Base-by-base conservation (phyloP, 1,140 invertebrate species). In the Aricia agestis region DNA sequence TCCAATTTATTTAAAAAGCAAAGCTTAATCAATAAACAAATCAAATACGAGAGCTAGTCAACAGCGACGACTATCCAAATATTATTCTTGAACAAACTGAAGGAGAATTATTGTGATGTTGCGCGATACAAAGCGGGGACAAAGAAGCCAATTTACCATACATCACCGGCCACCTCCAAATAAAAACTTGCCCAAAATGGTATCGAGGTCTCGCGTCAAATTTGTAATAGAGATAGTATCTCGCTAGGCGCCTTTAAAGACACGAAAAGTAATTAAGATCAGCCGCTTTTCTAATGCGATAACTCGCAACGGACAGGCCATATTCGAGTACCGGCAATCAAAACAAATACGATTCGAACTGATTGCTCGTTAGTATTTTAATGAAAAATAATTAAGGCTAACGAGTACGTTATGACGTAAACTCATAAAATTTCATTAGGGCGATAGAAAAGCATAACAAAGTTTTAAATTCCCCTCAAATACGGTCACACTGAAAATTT, bases 241-340 rank as follows among this genome's bases (percentile, higher is more conserved):
- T 76, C 72, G 70, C 84, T 83, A 91, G 89, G 85, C 84, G 85
- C 86, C 88, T 88, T 91, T 82, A 85, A 87, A 91, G 83, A 88
- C 82, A 83, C 89, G 85, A 90, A 90, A 91, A 91, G 87, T 89
- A 91, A 91, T 91, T 91, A 91, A 90, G 89, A 91, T 91, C 87
- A 84, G 84, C 80, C 80, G 87, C 84, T 89, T 89, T 91, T 86
- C 87, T 87, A 86, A 81, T 80, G 82, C 85, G 89, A 91, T 91
- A 91, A 90, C 83, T 85, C 78, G 78, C 76, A 72, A 73, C 79
- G 78, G 85, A 87, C 85, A 76, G 72, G 82, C 78, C 78, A 76
- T 84, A 79, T 87, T 86, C 88, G 79, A 89, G 82, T 88, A 85
- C 84, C 83, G 85, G 82, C 87, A 84, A 87, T 87, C 85, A 88